A percentile compares a stretch with the other conserved stretches of the same genome.
Evolutionary conservation across 2,113 vertebrate genomes (phyloP).

Genomic region (Epinephelus lanceolatus): DNA sequence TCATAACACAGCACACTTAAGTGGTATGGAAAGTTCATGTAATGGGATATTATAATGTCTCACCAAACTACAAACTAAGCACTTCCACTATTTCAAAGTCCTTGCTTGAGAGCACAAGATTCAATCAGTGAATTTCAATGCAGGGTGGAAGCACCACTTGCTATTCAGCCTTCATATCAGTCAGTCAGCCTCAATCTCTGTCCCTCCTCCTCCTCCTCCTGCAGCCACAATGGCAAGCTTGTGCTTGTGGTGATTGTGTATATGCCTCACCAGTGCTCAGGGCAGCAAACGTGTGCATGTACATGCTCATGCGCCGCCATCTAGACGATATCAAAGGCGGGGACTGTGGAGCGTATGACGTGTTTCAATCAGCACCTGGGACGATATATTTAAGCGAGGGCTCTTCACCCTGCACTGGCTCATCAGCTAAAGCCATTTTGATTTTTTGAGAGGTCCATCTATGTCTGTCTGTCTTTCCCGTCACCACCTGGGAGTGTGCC

Average conservation of each 20-base stretch:
- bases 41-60: slow-evolving; percentile 62
- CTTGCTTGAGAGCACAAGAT: slow-evolving; percentile 64
- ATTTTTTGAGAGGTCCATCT: slow-evolving; percentile 38
- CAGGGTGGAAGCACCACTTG: slow-evolving; percentile 57
- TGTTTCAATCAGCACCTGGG: slow-evolving; percentile 39
- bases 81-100: slow-evolving; percentile 60
- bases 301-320: not conserved
- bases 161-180: slow-evolving; percentile 74
- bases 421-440: slow-evolving; percentile 47
- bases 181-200: slow-evolving; percentile 63
- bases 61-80: slow-evolving; percentile 61
- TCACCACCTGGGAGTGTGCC: slow-evolving; percentile 15
- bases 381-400: not conserved
- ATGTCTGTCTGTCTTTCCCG: slow-evolving; percentile 19
- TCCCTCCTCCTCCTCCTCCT: slow-evolving; percentile 44
- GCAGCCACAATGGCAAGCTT: slow-evolving; percentile 64
- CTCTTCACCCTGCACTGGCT: slow-evolving; percentile 16
- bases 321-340: not conserved
- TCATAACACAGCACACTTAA: slow-evolving; percentile 38
- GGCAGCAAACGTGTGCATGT: not conserved
- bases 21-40: slow-evolving; percentile 47
- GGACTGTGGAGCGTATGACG: slow-evolving; percentile 24
- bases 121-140: slow-evolving; percentile 71
- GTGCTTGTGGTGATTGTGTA: slow-evolving; percentile 40
- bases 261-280: slow-evolving; percentile 1